Evolutionary conservation across 2,797 vertebrate species (phyloP), one percentile per base, ranked within the genome.

Genomic region (Poecilia wingei): DNA sequence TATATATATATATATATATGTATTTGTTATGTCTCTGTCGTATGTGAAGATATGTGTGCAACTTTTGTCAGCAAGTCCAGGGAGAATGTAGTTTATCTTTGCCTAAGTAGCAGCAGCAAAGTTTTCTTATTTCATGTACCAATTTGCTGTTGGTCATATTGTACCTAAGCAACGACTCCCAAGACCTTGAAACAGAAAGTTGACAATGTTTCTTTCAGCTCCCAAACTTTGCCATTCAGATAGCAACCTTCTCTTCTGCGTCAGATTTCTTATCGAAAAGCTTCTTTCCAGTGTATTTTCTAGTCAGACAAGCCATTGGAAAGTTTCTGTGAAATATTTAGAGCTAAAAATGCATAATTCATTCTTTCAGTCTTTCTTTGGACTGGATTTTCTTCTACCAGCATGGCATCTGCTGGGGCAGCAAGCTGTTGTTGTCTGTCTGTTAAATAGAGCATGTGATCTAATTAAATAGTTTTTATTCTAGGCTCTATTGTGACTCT

Each of bases 391-490:
- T 47, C n/a, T 4, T 59, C 41, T 16, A 28, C 41, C 41, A 47
- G 51, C 45, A 25, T 49, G 49, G 53, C 75, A 49, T 73, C 47
- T 28, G n/a, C 33, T 66, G 68, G 41, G 51, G 20, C 64, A 64
- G 76, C 47, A 39, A 68, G 74, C 78, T 78, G 68, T 36, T 47
- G 28, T 76, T 70, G 20, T 77, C 43, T 80, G 1, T 82, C 80
- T 84, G 90, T 80, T 91, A 84, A 92, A 88, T 90, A 80, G 90
- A 88, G 91, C 88, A 74, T 88, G 83, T 85, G 86, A 93, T 93
- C 33, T 85, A 81, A 89, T 91, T 69, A 78, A 80, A 69, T 47
- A 64, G 53, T 74, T 84, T 78, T 73, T 78, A 53, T 87, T 68
- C 66, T 79, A 28, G 55, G 77, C 68, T 3, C 13, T 51, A 49